A percentile compares a stretch with the other conserved stretches of the same genome.
These are phyloP conservation scores for Semnopithecus entellus DNA, from an alignment of 2,113 vertebrate genomes.

Conservation along the genomic window DNA sequence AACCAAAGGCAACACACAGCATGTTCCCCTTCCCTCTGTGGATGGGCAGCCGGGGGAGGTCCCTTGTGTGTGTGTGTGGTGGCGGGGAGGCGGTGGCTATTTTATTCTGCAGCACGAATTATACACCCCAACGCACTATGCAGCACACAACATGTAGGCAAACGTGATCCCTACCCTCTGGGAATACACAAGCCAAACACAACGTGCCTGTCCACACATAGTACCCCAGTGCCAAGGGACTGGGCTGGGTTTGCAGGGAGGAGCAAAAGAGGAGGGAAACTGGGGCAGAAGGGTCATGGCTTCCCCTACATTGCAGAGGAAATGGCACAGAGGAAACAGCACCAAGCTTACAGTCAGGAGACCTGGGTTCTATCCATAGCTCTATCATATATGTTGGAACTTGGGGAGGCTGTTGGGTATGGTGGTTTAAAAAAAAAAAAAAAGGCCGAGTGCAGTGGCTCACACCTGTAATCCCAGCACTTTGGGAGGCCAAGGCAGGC, in stretches of 20 bases:
- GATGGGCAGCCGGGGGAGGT: not conserved
- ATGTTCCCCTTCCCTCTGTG: not conserved
- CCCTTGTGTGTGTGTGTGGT: too few species aligned
- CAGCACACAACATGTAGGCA: not conserved
- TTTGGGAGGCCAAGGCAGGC: too few species aligned
- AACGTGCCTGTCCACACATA: not conserved
- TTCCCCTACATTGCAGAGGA: not conserved
- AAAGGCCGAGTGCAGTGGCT: not conserved
- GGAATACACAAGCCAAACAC: not conserved
- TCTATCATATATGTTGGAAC: not conserved
- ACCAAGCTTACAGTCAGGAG: not conserved
- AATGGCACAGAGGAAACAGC: not conserved
- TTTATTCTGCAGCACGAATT: not conserved
- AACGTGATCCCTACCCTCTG: not conserved
- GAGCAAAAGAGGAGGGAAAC: not conserved
- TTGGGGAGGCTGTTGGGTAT: not conserved
- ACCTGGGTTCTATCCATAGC: not conserved
- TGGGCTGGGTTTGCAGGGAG: not conserved
- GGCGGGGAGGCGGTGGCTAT: not conserved
- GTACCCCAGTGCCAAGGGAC: not conserved
- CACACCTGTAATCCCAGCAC: too few species aligned
- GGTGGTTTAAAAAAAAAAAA: not conserved
- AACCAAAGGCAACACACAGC: too few species aligned
- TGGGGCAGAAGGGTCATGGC: not conserved
- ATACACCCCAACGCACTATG: not conserved